Evolutionary conservation across 2,797 vertebrate species (phyloP), one percentile per base, ranked within the genome.

Genomic region (Otus scops): DNA sequence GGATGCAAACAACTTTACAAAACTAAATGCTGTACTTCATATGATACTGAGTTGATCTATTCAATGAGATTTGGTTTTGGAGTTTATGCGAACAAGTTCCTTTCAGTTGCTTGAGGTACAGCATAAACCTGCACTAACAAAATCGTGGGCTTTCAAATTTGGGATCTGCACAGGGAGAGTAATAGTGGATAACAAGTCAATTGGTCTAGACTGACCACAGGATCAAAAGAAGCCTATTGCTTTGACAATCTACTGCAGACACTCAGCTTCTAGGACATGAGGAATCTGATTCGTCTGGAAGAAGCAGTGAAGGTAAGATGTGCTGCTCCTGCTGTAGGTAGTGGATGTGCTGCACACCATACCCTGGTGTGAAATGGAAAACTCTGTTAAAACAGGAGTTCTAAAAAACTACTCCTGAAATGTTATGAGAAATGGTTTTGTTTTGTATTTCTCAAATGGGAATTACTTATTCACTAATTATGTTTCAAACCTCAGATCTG

Each of bases 241-340:
- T 91, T 73, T 89, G 96, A 95, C 96, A 96, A 87, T 95, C 93
- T 85, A 30, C 92, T 91, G 78, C 92, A 86, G 56, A 28, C 24
- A 6, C 60, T 41, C 38, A 10, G 41, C 45, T 19, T 59, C 27
- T 14, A 17, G n/a, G 23, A 76, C 76, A 27, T 18, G 39, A 76
- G 70, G 48, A 79, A 24, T 34, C 21, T 4, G 20, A 4, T 24
- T 13, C 17, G 36, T 26, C 39, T 27, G 56, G 77, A 65, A 60
- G 64, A 41, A 77, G 45, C 1, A 0, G 39, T 9, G 34, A 30
- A 65, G 59, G 79, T 59, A 59, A 61, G 71, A 43, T 10, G 53
- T 36, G 67, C 87, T 73, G 81, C 86, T 94, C 39, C 80, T 61
- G 53, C 34, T 76, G 32, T 2, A 32, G 50, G 59, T 24, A 13